Percentiles rank a stretch among this genome's conserved stretches.
These are phyloP conservation scores for Melanaphis sacchari DNA, from an alignment of 1,140 invertebrate genomes.

Conservation along the genomic window DNA sequence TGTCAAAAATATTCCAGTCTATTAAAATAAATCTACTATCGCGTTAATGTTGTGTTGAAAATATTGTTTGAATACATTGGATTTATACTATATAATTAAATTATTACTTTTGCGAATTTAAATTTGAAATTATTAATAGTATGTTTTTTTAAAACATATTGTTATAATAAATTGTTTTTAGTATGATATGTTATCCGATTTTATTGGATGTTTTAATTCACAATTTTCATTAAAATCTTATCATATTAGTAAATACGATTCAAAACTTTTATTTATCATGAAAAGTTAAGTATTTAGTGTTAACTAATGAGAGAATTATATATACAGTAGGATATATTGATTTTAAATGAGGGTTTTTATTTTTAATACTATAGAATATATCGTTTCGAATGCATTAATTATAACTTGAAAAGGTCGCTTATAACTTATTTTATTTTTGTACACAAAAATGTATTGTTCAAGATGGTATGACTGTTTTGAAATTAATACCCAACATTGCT, in stretches of 20 bases:
- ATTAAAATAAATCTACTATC: neutral
- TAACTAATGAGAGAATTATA: neutral
- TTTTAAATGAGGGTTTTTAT: neutral
- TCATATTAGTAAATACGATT: neutral
- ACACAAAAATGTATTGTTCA: neutral
- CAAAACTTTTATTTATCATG: neutral
- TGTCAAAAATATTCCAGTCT: too few species aligned
- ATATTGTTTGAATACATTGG: neutral
- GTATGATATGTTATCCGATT: neutral
- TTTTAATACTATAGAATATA: neutral
- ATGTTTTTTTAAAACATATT: neutral
- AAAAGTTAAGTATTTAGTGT: neutral
- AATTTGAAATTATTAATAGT: neutral
- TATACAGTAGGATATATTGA: neutral
- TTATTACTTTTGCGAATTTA: neutral
- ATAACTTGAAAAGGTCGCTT: neutral
- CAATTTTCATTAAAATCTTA: neutral
- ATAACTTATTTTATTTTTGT: neutral
- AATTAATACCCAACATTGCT: neutral
- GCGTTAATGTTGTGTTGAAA: neutral
- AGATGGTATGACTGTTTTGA: neutral
- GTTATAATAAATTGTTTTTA: neutral
- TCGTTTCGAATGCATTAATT: neutral
- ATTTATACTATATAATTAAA: neutral
- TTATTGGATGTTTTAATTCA: neutral